A percentile compares a stretch with the other conserved stretches of the same genome.
phyloP scores from a whole-genome alignment of 2,888 invertebrate species.

The Amphipyra tragopoginis region DNA sequence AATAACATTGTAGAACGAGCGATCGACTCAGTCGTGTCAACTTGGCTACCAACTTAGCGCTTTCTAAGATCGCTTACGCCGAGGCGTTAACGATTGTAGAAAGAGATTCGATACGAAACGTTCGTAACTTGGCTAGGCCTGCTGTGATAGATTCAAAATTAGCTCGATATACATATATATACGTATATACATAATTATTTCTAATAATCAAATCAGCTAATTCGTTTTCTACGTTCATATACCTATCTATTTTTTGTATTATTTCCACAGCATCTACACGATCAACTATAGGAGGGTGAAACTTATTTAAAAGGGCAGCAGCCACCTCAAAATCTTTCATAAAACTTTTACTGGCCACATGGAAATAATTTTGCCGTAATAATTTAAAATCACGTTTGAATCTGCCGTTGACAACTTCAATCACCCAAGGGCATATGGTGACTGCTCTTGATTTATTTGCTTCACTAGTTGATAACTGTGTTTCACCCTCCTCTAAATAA shows the following conservation, averaged over 20 bases:
- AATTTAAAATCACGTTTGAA: conserved; percentile 22
- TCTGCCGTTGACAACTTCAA: conserved; percentile 10
- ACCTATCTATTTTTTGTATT: neutral
- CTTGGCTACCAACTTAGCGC: too few species aligned
- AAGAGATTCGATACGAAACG: too few species aligned
- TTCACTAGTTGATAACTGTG: too few species aligned
- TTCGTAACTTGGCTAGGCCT: too few species aligned
- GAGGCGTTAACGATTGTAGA: too few species aligned
- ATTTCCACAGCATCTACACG: conserved; percentile 5
- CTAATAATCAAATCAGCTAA: neutral
- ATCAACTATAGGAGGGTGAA: conserved; percentile 5
- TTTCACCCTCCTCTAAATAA: too few species aligned
- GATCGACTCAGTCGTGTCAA: too few species aligned
- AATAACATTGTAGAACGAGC: too few species aligned
- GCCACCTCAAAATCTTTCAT: conserved; percentile 20
- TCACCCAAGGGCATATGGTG: too few species aligned
- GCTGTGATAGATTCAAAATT: neutral
- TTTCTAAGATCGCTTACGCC: too few species aligned
- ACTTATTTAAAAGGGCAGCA: conserved; percentile 12
- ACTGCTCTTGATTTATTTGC: too few species aligned
- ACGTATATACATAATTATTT: conserved; percentile 8
- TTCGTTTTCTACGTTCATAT: conserved; percentile 1
- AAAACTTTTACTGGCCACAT: conserved; percentile 12
- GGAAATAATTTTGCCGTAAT: conserved; percentile 26
- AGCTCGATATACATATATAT: too few species aligned